Evolutionary conservation across 2,888 invertebrate species (phyloP), one percentile per base, ranked within the genome.

Genomic region (Hermaeophaga mercurialis): DNA sequence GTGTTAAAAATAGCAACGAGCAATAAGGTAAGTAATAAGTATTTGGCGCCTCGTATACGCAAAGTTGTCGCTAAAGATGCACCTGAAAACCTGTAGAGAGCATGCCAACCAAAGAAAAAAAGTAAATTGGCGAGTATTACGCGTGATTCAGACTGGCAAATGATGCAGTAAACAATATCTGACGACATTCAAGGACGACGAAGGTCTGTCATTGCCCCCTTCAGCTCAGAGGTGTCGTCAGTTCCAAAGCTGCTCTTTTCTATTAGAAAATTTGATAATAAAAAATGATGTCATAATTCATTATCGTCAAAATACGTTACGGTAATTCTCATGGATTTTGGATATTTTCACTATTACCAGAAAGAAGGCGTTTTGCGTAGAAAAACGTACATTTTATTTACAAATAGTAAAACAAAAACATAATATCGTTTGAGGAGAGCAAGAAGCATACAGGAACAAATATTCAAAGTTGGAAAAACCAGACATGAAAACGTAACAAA

Each of bases 121-220:
- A 54, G 45, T 17, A 59, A 63, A 64, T 64, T 61, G 59, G 60
- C 62, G 53, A 56, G 34, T 50, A 64, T 52, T 52, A 64, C 61
- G 66, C 66, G 69, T 69, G 69, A 70, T 66, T 70, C 69, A 67
- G 70, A 66, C 68, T 61, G 61, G 63, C 68, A 68, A 70, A 67
- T 69, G 69, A 66, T 64, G 68, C 64, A 63, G 68, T 70, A 69
- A 71, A 72, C 71, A 72, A 71, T 71, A 70, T 68, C 67, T 63
- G 65, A 69, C 66, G 71, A 70, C 68, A 66, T 62, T 67, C 70
- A 72, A 72, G 72, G 72, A 63, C 72, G 71, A 53, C 59, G 68
- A 72, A 72, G 72, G 72, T 64, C 72, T 72, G 71, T 68, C 72
- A 71, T 65, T 72, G 72, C 64, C 66, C 69, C n/a, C 70, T 67